Evolutionary conservation across 2,113 vertebrate species (phyloP), one percentile per base, ranked within the genome.

Genomic region (Prionailurus viverrinus): DNA sequence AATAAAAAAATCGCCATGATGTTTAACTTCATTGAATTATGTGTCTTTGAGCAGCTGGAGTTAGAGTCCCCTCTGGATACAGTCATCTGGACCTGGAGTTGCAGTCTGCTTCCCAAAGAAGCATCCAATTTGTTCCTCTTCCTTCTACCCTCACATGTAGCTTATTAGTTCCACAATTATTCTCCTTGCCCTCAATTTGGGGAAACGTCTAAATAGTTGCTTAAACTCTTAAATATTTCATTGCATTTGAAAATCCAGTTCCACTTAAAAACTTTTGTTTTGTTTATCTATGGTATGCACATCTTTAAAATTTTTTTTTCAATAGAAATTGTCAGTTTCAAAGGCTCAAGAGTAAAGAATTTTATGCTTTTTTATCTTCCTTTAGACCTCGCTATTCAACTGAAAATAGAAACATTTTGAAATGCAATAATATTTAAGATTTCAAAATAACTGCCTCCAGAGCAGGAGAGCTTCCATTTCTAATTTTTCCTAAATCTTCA

Each of bases 391-490:
- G 33, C 14, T 87, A 63, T 90, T 91, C 73, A 80, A 79, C 12
- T 79, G 36, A 93, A 96, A 88, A 92, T 58, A 71, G 69, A 90
- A 87, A 69, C 55, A 88, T 91, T 88, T 89, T 93, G 25, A 93
- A 97, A 76, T 9, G 51, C 29, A 92, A 21, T 65, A 89, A 79
- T 66, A 79, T 83, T 83, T 93, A 93, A 80, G 80, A 83, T 93
- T 76, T 96, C 53, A 91, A 10, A 94, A 66, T 88, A 82, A 87
- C 33, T 65, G 65, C 13, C 48, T 78, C 39, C 41, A 97, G 33
- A 48, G n/a, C 81, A 13, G 5, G 5, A 80, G 39, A 86, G 0
- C 7, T 73, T 23, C 69, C 48, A 45, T 82, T 88, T 91, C 48
- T 92, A 92, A 74, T 74, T 86, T 94, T 81, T 48, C 63, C 23